These are phyloP conservation scores for Medauroidea extradentata DNA, from an alignment of 1,140 invertebrate species.

Conservation along the genomic window DNA sequence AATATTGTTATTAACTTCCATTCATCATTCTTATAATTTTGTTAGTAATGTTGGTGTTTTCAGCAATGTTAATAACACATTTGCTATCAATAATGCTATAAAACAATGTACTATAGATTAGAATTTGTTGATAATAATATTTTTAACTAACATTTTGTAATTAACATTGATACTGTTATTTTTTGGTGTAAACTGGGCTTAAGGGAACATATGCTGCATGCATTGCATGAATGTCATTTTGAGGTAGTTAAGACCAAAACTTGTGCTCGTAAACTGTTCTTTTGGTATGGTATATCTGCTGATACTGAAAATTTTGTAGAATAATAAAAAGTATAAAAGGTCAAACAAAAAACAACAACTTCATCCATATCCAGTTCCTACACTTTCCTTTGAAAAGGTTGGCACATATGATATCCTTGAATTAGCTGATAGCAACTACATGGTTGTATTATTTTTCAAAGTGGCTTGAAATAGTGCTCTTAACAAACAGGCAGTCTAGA, in stretches of 20 bases:
- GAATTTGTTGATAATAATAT: too few species aligned
- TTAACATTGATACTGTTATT: too few species aligned
- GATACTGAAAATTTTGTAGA: background rate
- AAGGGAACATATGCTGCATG: background rate
- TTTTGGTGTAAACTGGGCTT: too few species aligned
- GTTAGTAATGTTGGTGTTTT: too few species aligned
- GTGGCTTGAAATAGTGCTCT: background rate
- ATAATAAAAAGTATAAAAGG: background rate
- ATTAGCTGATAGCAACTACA: background rate
- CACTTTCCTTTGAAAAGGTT: background rate
- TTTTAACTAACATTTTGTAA: too few species aligned
- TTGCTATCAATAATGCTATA: too few species aligned
- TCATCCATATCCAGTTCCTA: background rate
- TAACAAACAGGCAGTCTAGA: too few species aligned
- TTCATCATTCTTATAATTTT: too few species aligned
- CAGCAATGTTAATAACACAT: too few species aligned
- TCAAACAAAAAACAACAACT: background rate
- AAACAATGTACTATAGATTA: too few species aligned
- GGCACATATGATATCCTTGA: background rate
- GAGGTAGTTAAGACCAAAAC: background rate
- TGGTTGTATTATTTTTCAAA: background rate
- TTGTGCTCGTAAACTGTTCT: background rate
- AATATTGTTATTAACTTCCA: too few species aligned
- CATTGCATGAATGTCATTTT: background rate
- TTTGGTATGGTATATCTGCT: background rate